phyloP scores from a whole-genome alignment of 2,888 invertebrate genomes.

The Toxonevra muliebris region DNA sequence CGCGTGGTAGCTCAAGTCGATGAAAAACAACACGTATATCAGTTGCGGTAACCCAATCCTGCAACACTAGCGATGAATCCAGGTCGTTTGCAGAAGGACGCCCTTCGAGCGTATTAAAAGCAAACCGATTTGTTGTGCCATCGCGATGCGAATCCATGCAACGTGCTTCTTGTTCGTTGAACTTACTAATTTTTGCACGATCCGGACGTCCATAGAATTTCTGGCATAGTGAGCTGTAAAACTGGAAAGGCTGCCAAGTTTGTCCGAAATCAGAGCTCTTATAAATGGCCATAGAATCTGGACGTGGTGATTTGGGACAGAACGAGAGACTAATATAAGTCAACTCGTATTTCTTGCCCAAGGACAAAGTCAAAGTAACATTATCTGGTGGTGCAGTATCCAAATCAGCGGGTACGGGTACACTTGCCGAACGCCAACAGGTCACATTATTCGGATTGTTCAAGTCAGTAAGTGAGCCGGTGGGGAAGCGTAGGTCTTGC shows the following conservation, averaged over 20 bases:
- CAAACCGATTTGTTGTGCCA: slow-evolving; percentile 82
- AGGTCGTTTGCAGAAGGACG: slow-evolving; percentile 95
- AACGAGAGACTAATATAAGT: slow-evolving; percentile 98
- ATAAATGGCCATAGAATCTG: slow-evolving; percentile 97
- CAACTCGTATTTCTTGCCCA: slow-evolving; percentile 97
- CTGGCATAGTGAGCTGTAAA: slow-evolving; percentile 94
- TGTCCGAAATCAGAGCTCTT: slow-evolving; percentile 97
- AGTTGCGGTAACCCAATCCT: slow-evolving; percentile 99
- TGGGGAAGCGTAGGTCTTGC: slow-evolving; percentile 78
- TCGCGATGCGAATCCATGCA: slow-evolving; percentile 91
- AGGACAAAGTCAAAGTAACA: slow-evolving; percentile 90
- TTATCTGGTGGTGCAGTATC: slow-evolving; percentile 87
- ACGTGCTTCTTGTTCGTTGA: slow-evolving; percentile 97
- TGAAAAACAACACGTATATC: slow-evolving; percentile 96
- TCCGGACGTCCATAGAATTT: slow-evolving; percentile 91
- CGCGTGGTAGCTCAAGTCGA: slow-evolving; percentile 80
- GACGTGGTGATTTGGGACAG: slow-evolving; percentile 90
- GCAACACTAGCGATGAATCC: slow-evolving; percentile 96
- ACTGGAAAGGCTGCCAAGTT: slow-evolving; percentile 99
- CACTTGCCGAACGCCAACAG: slow-evolving; percentile 94
- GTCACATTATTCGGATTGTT: slow-evolving; percentile 98
- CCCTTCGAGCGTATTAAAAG: slow-evolving; percentile 96
- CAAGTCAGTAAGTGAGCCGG: slow-evolving; percentile 89
- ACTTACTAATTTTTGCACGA: slow-evolving; percentile 88
- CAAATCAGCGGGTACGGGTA: slow-evolving; percentile 73